phyloP scores from a whole-genome alignment of 2,888 invertebrate species.

The Drosophila borealis region DNA sequence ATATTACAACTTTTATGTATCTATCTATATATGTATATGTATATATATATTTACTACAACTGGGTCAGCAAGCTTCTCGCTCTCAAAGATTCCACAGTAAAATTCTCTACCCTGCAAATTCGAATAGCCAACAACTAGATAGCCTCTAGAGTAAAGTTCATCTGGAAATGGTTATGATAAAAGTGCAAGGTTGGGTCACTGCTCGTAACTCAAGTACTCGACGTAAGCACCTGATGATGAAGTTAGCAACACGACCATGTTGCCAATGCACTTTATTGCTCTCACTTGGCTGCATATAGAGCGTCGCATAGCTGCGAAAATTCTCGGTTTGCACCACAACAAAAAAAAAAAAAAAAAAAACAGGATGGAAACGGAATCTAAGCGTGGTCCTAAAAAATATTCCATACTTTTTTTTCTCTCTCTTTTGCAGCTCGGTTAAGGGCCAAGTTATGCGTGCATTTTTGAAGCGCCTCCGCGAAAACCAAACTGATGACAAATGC shows the following conservation, averaged over 20 bases:
- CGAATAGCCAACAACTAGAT: not conserved
- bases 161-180: conserved; percentile 2
- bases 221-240: conserved; percentile 38
- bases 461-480: conserved; percentile 47
- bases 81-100: not conserved
- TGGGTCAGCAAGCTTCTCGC: not conserved
- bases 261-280: conserved; percentile 65
- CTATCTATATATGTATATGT: not conserved
- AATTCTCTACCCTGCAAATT: not conserved
- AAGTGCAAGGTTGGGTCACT: conserved; percentile 10
- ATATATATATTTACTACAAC: not conserved
- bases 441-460: conserved; percentile 67
- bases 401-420: conserved; percentile 46
- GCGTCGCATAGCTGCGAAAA: conserved; percentile 19
- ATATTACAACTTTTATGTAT: not conserved
- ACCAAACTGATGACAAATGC: conserved; percentile 65
- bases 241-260: conserved; percentile 42
- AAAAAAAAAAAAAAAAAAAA: not conserved
- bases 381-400: conserved; percentile 48
- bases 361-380: conserved; percentile 23
- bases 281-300: conserved; percentile 41
- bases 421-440: conserved; percentile 55
- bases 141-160: conserved; percentile 4
- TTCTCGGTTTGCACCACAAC: conserved; percentile 9
- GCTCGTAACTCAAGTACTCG: conserved; percentile 7